phyloP scores from a whole-genome alignment of 2,113 vertebrate genomes.

The Xenus cinereus region DNA sequence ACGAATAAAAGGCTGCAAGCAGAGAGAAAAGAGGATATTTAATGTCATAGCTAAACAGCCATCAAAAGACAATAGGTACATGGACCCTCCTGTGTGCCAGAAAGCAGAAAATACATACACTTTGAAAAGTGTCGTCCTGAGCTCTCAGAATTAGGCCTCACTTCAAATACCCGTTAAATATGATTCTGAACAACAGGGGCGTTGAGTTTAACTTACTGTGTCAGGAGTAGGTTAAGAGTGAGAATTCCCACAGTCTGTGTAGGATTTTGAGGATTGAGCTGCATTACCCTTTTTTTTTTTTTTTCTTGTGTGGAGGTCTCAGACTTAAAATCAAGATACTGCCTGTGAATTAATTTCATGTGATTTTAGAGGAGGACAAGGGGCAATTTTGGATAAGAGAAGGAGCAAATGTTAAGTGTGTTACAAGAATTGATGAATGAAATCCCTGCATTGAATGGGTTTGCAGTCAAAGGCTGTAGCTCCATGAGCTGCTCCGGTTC shows the following conservation, averaged over 20 bases:
- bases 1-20: background rate
- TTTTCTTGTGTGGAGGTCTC: background rate
- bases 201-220: background rate
- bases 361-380: background rate
- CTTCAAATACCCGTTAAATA: conserved; percentile 12
- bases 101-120: background rate
- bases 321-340: background rate
- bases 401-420: background rate
- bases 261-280: background rate
- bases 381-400: background rate
- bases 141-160: background rate
- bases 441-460: background rate
- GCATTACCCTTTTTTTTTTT: background rate
- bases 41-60: background rate
- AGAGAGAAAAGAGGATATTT: conserved; percentile 26
- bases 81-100: background rate
- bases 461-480: background rate
- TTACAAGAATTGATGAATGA: background rate
- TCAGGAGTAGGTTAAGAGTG: background rate
- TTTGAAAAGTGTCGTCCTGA: background rate
- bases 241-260: background rate
- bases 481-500: background rate
- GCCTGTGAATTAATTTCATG: background rate
- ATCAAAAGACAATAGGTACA: conserved; percentile 4
- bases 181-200: background rate